Evolutionary conservation across 2,888 invertebrate species (phyloP).

Genomic region (Metalampra italica): DNA sequence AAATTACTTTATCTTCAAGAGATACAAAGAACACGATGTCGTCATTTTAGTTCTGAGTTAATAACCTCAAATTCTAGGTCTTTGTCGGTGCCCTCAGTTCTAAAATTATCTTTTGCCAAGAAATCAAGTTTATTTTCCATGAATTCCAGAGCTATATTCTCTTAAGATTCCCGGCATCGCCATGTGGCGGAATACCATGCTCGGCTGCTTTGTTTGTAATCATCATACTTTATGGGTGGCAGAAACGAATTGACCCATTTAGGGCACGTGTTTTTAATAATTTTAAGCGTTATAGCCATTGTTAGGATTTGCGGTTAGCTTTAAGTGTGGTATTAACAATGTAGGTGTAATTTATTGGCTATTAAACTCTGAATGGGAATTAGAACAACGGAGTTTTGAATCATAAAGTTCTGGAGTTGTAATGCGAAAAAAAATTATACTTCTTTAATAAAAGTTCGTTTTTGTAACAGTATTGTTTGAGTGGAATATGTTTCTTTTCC

Average conservation of each 20-base stretch:
- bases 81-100: not conserved
- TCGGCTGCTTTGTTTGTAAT: not conserved
- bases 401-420: not conserved
- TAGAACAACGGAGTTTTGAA: slow-evolving; percentile 4
- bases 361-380: slow-evolving; percentile 20
- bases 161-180: not conserved
- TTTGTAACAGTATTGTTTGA: no score
- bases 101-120: not conserved
- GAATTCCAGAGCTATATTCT: not conserved
- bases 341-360: slow-evolving; percentile 22
- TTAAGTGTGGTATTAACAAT: slow-evolving; percentile 18
- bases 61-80: no score
- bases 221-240: slow-evolving; percentile 11
- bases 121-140: not conserved
- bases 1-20: no score
- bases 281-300: slow-evolving; percentile 7
- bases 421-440: not conserved
- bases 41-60: no score
- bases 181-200: not conserved
- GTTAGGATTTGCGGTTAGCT: slow-evolving; percentile 23
- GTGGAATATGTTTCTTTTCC: no score
- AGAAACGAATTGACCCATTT: slow-evolving; percentile 16
- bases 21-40: no score
- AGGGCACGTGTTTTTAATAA: slow-evolving; percentile 20
- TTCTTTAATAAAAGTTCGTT: no score